Evolutionary conservation across 2,797 vertebrate genomes (phyloP).

Genomic region (Huso huso): DNA sequence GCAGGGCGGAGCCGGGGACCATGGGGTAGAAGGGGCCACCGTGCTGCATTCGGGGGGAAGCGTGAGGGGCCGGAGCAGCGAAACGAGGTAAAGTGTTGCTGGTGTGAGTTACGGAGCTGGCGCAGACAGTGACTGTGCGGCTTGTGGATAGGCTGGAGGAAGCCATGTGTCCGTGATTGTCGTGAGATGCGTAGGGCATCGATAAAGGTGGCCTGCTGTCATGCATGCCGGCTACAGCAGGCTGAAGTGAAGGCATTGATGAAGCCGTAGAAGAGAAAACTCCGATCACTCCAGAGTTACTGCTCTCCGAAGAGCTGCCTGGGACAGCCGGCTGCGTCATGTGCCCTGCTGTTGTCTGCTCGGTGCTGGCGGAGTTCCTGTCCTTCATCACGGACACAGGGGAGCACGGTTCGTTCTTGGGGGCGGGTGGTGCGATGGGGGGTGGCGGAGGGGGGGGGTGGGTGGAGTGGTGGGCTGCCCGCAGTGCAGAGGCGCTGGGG

Average conservation of each 20-base stretch:
- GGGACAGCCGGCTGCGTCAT: conserved; percentile 35
- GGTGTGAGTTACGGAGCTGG: conserved; percentile 63
- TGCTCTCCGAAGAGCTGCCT: conserved; percentile 50
- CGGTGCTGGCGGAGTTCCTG: conserved; percentile 53
- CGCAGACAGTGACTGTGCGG: conserved; percentile 59
- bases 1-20: conserved; percentile 64
- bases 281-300: conserved; percentile 52
- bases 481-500: conserved; percentile 64
- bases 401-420: conserved; percentile 69
- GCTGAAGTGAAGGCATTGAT: conserved; percentile 51
- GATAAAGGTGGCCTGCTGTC: conserved; percentile 55
- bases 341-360: conserved; percentile 43
- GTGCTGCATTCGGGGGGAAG: conserved; percentile 90
- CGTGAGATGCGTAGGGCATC: conserved; percentile 68
- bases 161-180: conserved; percentile 63
- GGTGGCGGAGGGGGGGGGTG: conserved; percentile 52
- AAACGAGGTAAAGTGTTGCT: conserved; percentile 88
- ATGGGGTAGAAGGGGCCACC: conserved; percentile 83
- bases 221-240: conserved; percentile 43
- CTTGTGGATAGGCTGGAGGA: conserved; percentile 62
- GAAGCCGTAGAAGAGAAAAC: conserved; percentile 48
- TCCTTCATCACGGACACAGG: conserved; percentile 67
- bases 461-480: conserved; percentile 52
- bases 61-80: conserved; percentile 75
- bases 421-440: conserved; percentile 50